Conservation (phyloP, 2,888 invertebrate species). For the Rhorus exstirpatorius region DNA sequence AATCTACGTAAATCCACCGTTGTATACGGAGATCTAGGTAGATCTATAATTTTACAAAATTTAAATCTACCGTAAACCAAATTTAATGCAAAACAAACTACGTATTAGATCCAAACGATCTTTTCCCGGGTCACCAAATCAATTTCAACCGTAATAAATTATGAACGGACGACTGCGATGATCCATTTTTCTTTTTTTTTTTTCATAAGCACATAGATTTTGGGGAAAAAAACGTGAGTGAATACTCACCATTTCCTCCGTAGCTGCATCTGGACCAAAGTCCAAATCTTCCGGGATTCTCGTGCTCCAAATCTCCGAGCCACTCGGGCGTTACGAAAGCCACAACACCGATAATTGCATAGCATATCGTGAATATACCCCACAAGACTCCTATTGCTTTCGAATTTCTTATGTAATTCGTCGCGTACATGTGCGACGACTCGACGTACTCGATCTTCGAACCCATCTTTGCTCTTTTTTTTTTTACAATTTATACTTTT, state of each 20-base stretch:
- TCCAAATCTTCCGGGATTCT: slow-evolving; percentile 96
- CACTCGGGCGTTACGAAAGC: slow-evolving; percentile 98
- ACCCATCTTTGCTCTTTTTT: slow-evolving; percentile 89
- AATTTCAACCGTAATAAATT: no score
- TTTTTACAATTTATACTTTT: slow-evolving; percentile 3
- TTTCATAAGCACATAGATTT: no score
- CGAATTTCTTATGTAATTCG: slow-evolving; percentile 96
- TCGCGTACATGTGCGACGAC: slow-evolving; percentile 95
- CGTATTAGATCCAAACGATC: no score
- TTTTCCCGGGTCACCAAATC: no score
- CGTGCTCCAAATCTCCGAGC: slow-evolving; percentile 94
- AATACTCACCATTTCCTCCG: slow-evolving; percentile 82
- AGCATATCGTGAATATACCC: slow-evolving; percentile 99
- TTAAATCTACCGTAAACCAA: no score
- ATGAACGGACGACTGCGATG: no score
- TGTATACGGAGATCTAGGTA: no score
- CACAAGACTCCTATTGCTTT: slow-evolving; percentile 98
- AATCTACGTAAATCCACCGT: no score
- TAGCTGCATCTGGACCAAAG: slow-evolving; percentile 95
- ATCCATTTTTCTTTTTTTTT: no score
- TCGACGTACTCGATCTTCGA: slow-evolving; percentile 97
- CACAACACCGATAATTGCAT: slow-evolving; percentile 97
- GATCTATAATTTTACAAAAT: no score
- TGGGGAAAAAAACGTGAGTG: background rate
- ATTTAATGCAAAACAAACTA: no score